phyloP scores from a whole-genome alignment of 2,888 invertebrate species.

The Melieria crassipennis region DNA sequence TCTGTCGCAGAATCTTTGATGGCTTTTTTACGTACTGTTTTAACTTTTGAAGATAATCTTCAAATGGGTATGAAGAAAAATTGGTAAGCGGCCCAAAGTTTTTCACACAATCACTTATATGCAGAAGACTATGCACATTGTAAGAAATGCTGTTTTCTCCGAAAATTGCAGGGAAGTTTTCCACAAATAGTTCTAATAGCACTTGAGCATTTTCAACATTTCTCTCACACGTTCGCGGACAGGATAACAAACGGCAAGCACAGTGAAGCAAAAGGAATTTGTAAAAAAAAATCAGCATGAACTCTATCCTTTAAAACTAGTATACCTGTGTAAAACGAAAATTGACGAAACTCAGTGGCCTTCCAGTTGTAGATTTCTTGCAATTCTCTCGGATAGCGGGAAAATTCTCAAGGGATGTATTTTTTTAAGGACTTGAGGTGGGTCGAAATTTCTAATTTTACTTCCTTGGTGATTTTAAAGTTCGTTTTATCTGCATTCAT shows the following conservation, averaged over 20 bases:
- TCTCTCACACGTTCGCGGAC: slow-evolving; percentile 24
- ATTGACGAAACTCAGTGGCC: slow-evolving; percentile 33
- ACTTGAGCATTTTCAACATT: slow-evolving; percentile 29
- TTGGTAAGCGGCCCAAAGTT: slow-evolving; percentile 27
- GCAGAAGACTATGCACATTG: slow-evolving; percentile 27
- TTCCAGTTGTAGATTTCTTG: slow-evolving; percentile 31
- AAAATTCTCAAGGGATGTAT: slow-evolving; percentile 17
- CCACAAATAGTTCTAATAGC: slow-evolving; percentile 24
- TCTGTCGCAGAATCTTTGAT: slow-evolving; percentile 36
- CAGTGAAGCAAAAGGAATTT: slow-evolving; percentile 31
- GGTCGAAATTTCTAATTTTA: slow-evolving; percentile 9
- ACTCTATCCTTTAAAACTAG: slow-evolving; percentile 20
- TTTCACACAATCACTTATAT: slow-evolving; percentile 28
- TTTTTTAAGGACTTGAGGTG: not conserved
- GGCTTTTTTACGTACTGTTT: slow-evolving; percentile 35
- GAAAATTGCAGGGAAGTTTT: slow-evolving; percentile 34
- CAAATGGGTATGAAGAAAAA: slow-evolving; percentile 36
- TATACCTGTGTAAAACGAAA: slow-evolving; percentile 27
- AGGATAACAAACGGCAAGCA: slow-evolving; percentile 25
- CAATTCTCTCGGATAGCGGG: slow-evolving; percentile 17
- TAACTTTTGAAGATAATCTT: slow-evolving; percentile 36
- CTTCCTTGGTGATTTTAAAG: slow-evolving; percentile 13
- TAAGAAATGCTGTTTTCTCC: slow-evolving; percentile 33
- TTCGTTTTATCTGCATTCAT: slow-evolving; percentile 18
- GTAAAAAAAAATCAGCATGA: slow-evolving; percentile 32